phyloP scores from a whole-genome alignment of 2,888 invertebrate genomes.

The Diarsia dahlii region DNA sequence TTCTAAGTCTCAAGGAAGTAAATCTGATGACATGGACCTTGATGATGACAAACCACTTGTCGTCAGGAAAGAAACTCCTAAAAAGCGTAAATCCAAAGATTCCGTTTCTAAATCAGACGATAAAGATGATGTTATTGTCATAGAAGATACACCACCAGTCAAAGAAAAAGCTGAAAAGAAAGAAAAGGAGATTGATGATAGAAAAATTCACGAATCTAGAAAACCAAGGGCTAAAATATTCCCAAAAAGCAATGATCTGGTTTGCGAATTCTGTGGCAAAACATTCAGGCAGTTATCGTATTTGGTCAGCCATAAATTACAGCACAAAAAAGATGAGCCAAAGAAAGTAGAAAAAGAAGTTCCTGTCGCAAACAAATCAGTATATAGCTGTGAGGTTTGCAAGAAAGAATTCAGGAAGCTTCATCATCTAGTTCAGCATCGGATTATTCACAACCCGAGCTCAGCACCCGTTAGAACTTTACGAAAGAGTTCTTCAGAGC shows the following conservation, averaged over 20 bases:
- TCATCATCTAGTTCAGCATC: slow-evolving; percentile 88
- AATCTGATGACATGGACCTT: slow-evolving; percentile 77
- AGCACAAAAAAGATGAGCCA: slow-evolving; percentile 80
- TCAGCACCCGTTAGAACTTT: slow-evolving; percentile 70
- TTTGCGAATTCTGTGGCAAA: slow-evolving; percentile 88
- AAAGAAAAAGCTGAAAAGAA: slow-evolving; percentile 70
- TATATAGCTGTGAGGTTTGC: slow-evolving; percentile 86
- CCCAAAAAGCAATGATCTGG: slow-evolving; percentile 72
- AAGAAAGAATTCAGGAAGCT: slow-evolving; percentile 87
- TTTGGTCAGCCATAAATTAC: slow-evolving; percentile 84
- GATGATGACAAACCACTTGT: slow-evolving; percentile 72
- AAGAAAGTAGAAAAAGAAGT: slow-evolving; percentile 73
- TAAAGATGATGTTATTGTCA: slow-evolving; percentile 79
- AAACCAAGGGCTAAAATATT: slow-evolving; percentile 68
- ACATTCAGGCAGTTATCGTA: slow-evolving; percentile 87
- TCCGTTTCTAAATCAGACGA: slow-evolving; percentile 69
- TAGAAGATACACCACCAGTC: slow-evolving; percentile 80
- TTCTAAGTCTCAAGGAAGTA: slow-evolving; percentile 74
- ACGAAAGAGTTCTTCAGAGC: slow-evolving; percentile 83
- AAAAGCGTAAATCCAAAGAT: slow-evolving; percentile 79
- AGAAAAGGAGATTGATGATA: slow-evolving; percentile 60
- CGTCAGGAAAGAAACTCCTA: slow-evolving; percentile 68
- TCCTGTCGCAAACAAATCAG: slow-evolving; percentile 69
- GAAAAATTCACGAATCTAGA: slow-evolving; percentile 72
- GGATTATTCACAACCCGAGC: slow-evolving; percentile 82